These are phyloP conservation scores for Diaprepes abbreviatus DNA, from an alignment of 2,888 invertebrate genomes.

Conservation along the genomic window DNA sequence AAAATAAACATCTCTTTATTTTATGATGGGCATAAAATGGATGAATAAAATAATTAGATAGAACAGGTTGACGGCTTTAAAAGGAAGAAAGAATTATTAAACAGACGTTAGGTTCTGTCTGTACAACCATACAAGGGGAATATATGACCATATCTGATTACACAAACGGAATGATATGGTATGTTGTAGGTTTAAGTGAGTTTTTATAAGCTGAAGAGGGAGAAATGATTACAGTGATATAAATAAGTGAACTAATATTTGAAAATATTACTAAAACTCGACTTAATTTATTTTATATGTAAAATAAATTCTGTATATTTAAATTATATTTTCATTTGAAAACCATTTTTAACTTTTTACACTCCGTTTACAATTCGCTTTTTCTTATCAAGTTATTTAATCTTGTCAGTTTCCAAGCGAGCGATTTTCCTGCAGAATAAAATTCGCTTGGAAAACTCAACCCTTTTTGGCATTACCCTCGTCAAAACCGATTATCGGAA, in stretches of 20 bases:
- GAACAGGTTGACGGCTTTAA: slow-evolving; percentile 33
- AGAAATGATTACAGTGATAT: not conserved
- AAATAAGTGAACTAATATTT: slow-evolving; percentile 3
- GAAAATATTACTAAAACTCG: too few relatives aligned
- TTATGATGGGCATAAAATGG: slow-evolving; percentile 18
- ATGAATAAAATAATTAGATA: slow-evolving; percentile 34
- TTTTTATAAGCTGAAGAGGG: not conserved
- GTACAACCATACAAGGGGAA: slow-evolving; percentile 11
- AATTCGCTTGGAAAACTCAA: too few relatives aligned
- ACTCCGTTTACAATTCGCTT: too few relatives aligned
- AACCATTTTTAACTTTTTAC: too few relatives aligned
- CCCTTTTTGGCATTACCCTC: too few relatives aligned
- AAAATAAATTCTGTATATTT: too few relatives aligned
- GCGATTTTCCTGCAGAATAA: too few relatives aligned
- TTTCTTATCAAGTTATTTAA: too few relatives aligned
- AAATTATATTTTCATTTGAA: too few relatives aligned
- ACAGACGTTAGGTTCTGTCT: slow-evolving; percentile 19
- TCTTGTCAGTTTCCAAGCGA: too few relatives aligned
- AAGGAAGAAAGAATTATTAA: slow-evolving; percentile 38
- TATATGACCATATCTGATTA: slow-evolving; percentile 33
- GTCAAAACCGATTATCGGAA: too few relatives aligned
- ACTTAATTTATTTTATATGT: too few relatives aligned
- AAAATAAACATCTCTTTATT: not conserved
- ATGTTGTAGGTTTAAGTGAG: slow-evolving; percentile 5
- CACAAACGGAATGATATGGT: not conserved